phyloP scores from a whole-genome alignment of 2,113 vertebrate species.

The Vimba vimba region DNA sequence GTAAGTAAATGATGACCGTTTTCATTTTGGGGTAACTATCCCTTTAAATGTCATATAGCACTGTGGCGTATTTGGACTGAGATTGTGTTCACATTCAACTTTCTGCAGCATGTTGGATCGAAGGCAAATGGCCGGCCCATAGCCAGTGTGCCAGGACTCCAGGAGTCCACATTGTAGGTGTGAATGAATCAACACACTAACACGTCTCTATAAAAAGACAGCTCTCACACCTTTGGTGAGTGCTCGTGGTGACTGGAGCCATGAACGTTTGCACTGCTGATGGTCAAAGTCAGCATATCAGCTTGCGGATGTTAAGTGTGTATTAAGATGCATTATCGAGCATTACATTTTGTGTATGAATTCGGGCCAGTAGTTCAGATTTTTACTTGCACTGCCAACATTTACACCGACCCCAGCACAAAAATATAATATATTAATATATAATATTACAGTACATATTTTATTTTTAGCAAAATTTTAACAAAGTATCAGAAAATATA shows the following conservation, averaged over 20 bases:
- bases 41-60: background rate
- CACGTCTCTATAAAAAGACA: constrained; percentile 63
- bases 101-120: constrained; percentile 29
- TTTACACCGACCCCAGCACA: background rate
- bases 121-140: background rate
- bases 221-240: constrained; percentile 49
- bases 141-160: constrained; percentile 15
- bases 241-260: constrained; percentile 50
- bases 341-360: background rate
- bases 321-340: constrained; percentile 12
- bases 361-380: background rate
- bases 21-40: too few relatives aligned
- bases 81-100: background rate
- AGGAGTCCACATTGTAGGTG: constrained; percentile 50
- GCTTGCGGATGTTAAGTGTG: constrained; percentile 19
- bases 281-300: constrained; percentile 51
- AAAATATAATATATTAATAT: background rate
- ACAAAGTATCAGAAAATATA: background rate
- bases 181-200: constrained; percentile 60
- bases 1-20: too few relatives aligned
- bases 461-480: background rate
- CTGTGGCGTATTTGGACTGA: background rate
- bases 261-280: constrained; percentile 54
- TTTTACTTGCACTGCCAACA: background rate
- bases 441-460: background rate